Evolutionary conservation across 2,113 vertebrate species (phyloP).

Genomic region (Chamaea fasciata): DNA sequence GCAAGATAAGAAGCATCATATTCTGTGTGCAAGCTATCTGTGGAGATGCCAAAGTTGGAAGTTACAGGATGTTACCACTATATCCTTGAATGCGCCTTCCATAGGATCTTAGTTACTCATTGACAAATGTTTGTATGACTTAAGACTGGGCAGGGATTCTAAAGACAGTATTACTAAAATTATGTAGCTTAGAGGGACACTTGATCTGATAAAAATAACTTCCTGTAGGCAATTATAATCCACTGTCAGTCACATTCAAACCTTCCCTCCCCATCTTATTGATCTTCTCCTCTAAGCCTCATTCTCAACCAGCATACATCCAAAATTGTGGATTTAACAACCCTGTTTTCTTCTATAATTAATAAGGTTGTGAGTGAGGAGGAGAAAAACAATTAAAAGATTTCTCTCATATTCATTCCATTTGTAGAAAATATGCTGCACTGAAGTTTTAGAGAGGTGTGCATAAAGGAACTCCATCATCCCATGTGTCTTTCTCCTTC

Average conservation of each 20-base stretch:
- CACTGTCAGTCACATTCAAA: background rate
- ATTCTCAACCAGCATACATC: background rate
- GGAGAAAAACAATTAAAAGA: background rate
- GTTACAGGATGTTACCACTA: background rate
- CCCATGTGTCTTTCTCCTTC: background rate
- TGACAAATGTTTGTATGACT: rapidly evolving
- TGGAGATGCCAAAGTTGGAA: background rate
- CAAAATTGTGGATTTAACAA: background rate
- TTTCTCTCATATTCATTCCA: background rate
- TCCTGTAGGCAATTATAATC: background rate
- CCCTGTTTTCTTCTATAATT: background rate
- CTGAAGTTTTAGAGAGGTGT: background rate
- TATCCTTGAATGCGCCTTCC: background rate
- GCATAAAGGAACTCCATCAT: background rate
- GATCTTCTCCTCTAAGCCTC: background rate
- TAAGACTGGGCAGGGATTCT: background rate
- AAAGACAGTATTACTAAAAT: background rate
- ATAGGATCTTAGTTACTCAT: background rate
- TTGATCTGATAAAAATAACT: background rate
- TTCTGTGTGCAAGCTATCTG: background rate
- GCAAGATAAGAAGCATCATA: background rate
- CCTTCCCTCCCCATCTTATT: background rate
- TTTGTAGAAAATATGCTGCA: background rate
- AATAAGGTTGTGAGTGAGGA: background rate
- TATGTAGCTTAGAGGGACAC: background rate